A percentile compares a stretch with the other conserved stretches of the same genome.
Conservation (phyloP, 1,140 invertebrate species). For the Asobara japonica region DNA sequence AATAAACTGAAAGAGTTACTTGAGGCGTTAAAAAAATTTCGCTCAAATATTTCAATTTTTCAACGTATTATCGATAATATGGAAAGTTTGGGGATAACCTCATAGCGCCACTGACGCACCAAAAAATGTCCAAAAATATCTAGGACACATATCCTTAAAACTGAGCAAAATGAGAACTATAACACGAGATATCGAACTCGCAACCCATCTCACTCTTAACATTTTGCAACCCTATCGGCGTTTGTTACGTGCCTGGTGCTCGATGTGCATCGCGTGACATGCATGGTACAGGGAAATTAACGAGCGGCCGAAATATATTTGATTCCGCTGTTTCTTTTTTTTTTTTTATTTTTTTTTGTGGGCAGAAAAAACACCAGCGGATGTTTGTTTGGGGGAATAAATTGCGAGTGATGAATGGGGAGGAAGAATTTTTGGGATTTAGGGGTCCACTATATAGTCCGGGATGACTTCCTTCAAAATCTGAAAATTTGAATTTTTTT, state of each 20-base stretch:
- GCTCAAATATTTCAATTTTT: no score
- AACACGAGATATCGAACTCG: slow-evolving; percentile 12
- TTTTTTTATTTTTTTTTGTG: slow-evolving; percentile 6
- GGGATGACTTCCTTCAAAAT: no score
- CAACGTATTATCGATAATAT: no score
- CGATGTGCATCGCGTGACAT: slow-evolving; percentile 33
- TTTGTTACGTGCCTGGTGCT: slow-evolving; percentile 28
- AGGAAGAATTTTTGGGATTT: background rate
- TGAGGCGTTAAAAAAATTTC: no score
- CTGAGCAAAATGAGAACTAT: background rate
- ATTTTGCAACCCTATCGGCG: slow-evolving; percentile 29
- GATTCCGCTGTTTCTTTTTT: background rate
- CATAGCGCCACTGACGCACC: no score
- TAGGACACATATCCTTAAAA: no score
- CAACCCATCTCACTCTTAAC: background rate
- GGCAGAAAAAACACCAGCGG: background rate
- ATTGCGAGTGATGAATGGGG: background rate
- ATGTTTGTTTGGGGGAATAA: background rate
- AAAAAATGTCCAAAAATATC: no score
- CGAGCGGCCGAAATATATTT: slow-evolving; percentile 3
- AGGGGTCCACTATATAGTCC: no score
- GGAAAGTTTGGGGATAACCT: no score
- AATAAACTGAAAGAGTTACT: no score
- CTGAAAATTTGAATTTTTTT: no score
- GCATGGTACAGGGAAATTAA: slow-evolving; percentile 23